These are phyloP conservation scores for Ophraella communa DNA, from an alignment of 2,888 invertebrate species.

Conservation along the genomic window DNA sequence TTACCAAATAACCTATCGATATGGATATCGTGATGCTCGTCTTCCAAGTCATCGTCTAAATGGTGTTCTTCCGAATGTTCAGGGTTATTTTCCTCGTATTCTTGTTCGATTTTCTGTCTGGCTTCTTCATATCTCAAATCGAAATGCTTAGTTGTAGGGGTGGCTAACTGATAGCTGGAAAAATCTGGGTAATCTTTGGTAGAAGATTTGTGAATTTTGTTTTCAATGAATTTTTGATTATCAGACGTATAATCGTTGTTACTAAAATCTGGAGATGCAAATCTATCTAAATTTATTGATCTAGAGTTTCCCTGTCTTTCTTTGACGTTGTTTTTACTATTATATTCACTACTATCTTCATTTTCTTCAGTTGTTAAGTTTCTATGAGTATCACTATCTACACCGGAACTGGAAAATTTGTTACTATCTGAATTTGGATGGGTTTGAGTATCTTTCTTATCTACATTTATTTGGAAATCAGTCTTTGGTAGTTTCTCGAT, in stretches of 20 bases:
- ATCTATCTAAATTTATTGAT: conserved; percentile 59
- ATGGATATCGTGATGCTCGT: conserved; percentile 33
- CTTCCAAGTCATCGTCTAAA: conserved; percentile 30
- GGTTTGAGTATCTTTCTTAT: conserved; percentile 31
- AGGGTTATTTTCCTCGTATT: conserved; percentile 50
- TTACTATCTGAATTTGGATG: conserved; percentile 5
- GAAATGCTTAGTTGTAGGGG: conserved; percentile 64
- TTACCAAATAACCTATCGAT: conserved; percentile 43
- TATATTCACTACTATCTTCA: neutral
- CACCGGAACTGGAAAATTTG: conserved; percentile 1
- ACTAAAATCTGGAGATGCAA: conserved; percentile 63
- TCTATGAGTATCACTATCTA: conserved; percentile 23
- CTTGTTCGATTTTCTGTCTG: conserved; percentile 64
- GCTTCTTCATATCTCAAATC: conserved; percentile 64
- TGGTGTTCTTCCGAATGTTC: conserved; percentile 28
- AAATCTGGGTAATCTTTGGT: conserved; percentile 28
- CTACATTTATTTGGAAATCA: conserved; percentile 42
- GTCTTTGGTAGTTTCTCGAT: conserved; percentile 51
- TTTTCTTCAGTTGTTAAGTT: conserved; percentile 24
- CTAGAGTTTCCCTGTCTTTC: conserved; percentile 45
- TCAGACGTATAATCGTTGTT: conserved; percentile 63
- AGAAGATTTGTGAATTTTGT: conserved; percentile 35
- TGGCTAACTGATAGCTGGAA: conserved; percentile 56
- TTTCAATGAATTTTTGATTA: conserved; percentile 51
- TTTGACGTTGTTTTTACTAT: neutral